These are phyloP conservation scores for Zophobas morio DNA, from an alignment of 1,140 invertebrate species.

Conservation along the genomic window DNA sequence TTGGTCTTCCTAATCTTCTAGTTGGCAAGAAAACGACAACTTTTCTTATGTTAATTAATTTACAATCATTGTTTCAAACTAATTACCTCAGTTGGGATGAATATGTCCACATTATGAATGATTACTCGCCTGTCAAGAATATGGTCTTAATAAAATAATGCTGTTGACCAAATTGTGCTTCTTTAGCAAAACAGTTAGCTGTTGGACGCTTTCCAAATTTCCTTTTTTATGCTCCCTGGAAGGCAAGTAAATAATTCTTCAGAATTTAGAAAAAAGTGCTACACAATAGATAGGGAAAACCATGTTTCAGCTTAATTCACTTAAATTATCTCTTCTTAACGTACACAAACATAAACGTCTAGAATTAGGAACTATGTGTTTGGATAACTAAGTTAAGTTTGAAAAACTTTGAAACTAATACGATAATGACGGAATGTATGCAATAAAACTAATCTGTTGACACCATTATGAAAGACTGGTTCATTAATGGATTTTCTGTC, in stretches of 20 bases:
- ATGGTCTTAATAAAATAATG: conserved; percentile 21
- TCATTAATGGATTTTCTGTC: too few relatives aligned
- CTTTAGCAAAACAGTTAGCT: conserved; percentile 38
- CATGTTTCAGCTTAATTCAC: conserved; percentile 32
- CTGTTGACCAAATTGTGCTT: conserved; percentile 38
- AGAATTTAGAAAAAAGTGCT: conserved; percentile 34
- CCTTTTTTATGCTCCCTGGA: conserved; percentile 12
- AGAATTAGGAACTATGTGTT: conserved; percentile 26
- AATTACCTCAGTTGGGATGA: background rate
- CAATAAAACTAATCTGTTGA: too few relatives aligned
- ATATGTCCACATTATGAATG: conserved; percentile 5
- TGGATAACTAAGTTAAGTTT: background rate
- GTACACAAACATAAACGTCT: conserved; percentile 13
- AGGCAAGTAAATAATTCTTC: conserved; percentile 37
- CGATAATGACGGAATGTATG: too few relatives aligned
- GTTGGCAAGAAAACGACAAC: too few relatives aligned
- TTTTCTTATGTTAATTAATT: too few relatives aligned
- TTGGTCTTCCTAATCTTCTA: too few relatives aligned
- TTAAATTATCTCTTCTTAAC: conserved; percentile 25
- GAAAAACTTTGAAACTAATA: background rate
- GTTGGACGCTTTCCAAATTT: conserved; percentile 29
- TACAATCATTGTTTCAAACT: too few relatives aligned
- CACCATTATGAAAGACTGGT: too few relatives aligned
- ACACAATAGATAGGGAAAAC: conserved; percentile 32
- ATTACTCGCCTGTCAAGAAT: conserved; percentile 3